These are phyloP conservation scores for Helicorthomorpha holstii DNA, from an alignment of 1,140 invertebrate species.

Conservation along the genomic window DNA sequence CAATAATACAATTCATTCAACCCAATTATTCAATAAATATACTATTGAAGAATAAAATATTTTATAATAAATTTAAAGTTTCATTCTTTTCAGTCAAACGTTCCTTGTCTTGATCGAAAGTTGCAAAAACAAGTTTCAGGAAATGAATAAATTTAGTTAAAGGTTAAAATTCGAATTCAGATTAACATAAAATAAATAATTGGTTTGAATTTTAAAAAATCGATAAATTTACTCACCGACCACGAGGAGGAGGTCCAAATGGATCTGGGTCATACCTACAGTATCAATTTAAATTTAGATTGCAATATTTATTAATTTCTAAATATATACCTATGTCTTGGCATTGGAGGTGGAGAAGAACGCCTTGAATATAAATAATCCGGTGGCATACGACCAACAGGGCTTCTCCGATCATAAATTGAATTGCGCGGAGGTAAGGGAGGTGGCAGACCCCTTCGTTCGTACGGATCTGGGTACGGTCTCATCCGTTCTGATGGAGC, in stretches of 20 bases:
- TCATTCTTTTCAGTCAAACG: no score
- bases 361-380: conserved; percentile 1
- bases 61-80: no score
- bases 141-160: no score
- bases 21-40: no score
- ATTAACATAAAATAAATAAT: no score
- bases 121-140: no score
- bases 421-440: background rate
- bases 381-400: background rate
- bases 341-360: conserved; percentile 3
- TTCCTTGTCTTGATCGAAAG: no score
- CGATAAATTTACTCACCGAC: background rate
- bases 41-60: no score
- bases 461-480: conserved; percentile 7
- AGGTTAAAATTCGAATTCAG: no score
- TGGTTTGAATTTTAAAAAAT: no score
- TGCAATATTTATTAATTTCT: no score
- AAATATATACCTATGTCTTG: background rate
- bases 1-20: no score
- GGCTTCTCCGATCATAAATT: conserved; percentile 2
- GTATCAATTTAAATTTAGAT: background rate
- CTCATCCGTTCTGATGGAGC: conserved; percentile 29
- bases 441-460: background rate
- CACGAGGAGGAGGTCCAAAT: background rate
- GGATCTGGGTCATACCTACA: background rate